Percentiles rank a stretch among this genome's conserved stretches.
These are phyloP conservation scores for Crocuta crocuta DNA, from an alignment of 2,113 vertebrate species.

Conservation along the genomic window DNA sequence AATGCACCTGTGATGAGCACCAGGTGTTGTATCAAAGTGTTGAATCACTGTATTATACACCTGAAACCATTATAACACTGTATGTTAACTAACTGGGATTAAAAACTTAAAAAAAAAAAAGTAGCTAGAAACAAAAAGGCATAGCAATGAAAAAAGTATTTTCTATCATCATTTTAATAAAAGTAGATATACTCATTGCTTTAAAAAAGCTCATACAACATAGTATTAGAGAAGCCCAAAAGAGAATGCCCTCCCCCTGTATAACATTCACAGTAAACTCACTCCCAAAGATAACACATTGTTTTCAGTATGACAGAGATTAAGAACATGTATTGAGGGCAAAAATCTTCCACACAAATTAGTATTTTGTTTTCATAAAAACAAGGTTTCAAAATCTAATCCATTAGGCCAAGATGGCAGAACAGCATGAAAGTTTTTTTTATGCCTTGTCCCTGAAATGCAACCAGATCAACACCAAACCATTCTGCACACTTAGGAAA, in stretches of 20 bases:
- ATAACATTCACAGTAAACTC: background rate
- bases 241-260: background rate
- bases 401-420: background rate
- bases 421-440: too few relatives aligned
- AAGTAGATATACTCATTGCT: background rate
- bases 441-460: too few relatives aligned
- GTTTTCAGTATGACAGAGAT: background rate
- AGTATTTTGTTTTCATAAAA: constrained; percentile 39
- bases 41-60: too few relatives aligned
- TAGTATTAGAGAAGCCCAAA: background rate
- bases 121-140: background rate
- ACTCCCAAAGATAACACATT: background rate
- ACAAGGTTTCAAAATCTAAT: constrained; percentile 1
- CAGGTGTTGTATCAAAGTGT: too few relatives aligned
- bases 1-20: too few relatives aligned
- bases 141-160: background rate
- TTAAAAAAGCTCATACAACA: background rate
- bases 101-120: background rate
- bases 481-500: too few relatives aligned
- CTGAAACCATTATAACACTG: background rate
- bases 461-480: too few relatives aligned
- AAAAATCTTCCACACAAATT: constrained; percentile 8
- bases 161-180: constrained; percentile 19
- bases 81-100: background rate
- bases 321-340: background rate